Evolutionary conservation across 2,113 vertebrate genomes (phyloP).

Genomic region (Oenanthe oenanthe): DNA sequence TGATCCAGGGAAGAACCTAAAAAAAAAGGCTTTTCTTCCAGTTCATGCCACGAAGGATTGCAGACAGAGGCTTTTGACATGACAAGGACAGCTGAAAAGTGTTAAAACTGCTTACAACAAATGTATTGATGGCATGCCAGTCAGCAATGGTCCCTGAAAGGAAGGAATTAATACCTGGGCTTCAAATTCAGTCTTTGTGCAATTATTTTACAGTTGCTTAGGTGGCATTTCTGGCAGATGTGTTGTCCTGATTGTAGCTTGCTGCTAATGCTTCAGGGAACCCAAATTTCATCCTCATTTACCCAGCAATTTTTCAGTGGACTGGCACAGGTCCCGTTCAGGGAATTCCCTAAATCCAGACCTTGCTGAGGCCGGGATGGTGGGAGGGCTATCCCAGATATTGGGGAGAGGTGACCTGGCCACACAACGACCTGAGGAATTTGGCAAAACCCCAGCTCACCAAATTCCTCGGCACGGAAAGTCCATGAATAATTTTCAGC

Average conservation of each 20-base stretch:
- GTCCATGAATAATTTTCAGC: neutral
- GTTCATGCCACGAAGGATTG: neutral
- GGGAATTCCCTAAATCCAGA: neutral
- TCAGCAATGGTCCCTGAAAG: neutral
- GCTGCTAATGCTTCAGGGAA: neutral
- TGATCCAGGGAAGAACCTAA: neutral
- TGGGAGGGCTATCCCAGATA: rapidly evolving
- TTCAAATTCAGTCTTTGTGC: neutral
- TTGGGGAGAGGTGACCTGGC: neutral
- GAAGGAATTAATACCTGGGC: neutral
- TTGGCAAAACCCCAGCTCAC: rapidly evolving
- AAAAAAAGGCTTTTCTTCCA: neutral
- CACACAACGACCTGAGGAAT: neutral
- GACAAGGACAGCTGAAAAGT: neutral
- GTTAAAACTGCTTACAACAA: neutral
- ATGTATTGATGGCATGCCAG: neutral
- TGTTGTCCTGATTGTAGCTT: neutral
- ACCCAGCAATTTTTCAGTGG: neutral
- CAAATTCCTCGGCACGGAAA: neutral
- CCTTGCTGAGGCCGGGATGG: rapidly evolving
- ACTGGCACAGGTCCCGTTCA: neutral
- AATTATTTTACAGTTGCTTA: neutral
- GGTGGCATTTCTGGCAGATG: neutral
- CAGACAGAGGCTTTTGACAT: neutral
- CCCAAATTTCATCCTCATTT: neutral